Evolutionary conservation across 1,140 invertebrate species (phyloP).

Genomic region (Trichomalopsis sarcophagae): DNA sequence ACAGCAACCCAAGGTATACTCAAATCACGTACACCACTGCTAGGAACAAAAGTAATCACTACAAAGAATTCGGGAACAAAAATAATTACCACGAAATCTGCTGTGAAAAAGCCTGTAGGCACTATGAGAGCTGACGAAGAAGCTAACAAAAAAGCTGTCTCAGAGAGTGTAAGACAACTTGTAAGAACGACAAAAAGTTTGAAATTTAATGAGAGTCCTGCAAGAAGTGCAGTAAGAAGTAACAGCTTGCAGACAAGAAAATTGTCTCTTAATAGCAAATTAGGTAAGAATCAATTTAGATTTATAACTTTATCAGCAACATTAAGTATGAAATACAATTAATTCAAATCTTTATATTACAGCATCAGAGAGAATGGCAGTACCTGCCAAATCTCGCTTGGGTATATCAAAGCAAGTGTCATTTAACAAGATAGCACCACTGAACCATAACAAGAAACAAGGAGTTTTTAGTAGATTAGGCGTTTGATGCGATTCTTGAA

Average conservation of each 20-base stretch:
- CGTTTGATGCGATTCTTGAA: slow-evolving; percentile 58
- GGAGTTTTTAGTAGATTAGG: slow-evolving; percentile 72
- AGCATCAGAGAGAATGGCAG: slow-evolving; percentile 67
- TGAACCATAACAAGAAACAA: slow-evolving; percentile 65
- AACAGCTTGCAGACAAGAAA: slow-evolving; percentile 50
- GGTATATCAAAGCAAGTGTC: slow-evolving; percentile 71
- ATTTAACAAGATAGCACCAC: slow-evolving; percentile 67
- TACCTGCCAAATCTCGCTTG: slow-evolving; percentile 71
- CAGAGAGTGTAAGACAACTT: slow-evolving; percentile 60
- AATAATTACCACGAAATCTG: slow-evolving; percentile 57
- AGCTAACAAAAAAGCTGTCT: slow-evolving; percentile 61
- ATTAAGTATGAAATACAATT: background rate
- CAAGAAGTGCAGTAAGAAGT: slow-evolving; percentile 19
- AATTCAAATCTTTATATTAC: slow-evolving; percentile 42
- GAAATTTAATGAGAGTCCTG: slow-evolving; percentile 51
- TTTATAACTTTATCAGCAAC: background rate
- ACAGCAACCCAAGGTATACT: slow-evolving; percentile 62
- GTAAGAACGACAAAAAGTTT: slow-evolving; percentile 62
- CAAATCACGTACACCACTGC: slow-evolving; percentile 57
- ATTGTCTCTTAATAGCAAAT: slow-evolving; percentile 61
- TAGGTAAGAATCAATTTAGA: slow-evolving; percentile 59
- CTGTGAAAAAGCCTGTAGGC: slow-evolving; percentile 58
- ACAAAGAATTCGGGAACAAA: slow-evolving; percentile 52
- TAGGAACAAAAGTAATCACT: slow-evolving; percentile 55
- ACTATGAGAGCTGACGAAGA: slow-evolving; percentile 74